Percentiles rank a stretch among this genome's conserved stretches.
phyloP scores from a whole-genome alignment of 2,797 vertebrate genomes.

The Coreius guichenoti region DNA sequence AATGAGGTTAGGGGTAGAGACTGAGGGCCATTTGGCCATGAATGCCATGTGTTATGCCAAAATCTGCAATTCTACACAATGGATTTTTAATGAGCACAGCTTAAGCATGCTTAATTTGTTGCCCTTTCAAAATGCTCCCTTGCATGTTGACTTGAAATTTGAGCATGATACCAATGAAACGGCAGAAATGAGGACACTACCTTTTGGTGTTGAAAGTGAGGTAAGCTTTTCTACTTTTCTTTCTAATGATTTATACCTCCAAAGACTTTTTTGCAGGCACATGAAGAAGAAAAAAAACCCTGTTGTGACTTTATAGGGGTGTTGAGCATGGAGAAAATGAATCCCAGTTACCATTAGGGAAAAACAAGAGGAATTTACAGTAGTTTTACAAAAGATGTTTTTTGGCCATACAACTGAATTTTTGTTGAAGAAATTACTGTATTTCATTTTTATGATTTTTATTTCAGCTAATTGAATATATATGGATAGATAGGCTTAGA shows the following conservation, averaged over 20 bases:
- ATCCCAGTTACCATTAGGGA: background rate
- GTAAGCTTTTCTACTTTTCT: background rate
- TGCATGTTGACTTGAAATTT: constrained; percentile 30
- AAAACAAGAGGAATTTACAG: background rate
- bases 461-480: background rate
- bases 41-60: constrained; percentile 49
- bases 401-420: background rate
- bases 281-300: background rate
- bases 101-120: constrained; percentile 55
- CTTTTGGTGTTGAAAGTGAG: background rate
- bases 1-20: constrained; percentile 54
- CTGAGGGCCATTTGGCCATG: constrained; percentile 52
- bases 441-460: background rate
- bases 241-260: background rate
- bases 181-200: constrained; percentile 7
- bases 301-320: background rate
- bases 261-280: background rate
- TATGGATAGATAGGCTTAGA: too few relatives aligned
- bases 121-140: constrained; percentile 52
- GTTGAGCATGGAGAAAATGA: background rate
- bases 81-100: constrained; percentile 61
- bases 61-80: constrained; percentile 52
- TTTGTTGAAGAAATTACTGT: background rate
- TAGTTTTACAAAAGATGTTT: background rate
- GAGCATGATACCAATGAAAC: constrained; percentile 11